Conservation (phyloP, 2,113 vertebrate genomes). For the Sebastes schlegelii region DNA sequence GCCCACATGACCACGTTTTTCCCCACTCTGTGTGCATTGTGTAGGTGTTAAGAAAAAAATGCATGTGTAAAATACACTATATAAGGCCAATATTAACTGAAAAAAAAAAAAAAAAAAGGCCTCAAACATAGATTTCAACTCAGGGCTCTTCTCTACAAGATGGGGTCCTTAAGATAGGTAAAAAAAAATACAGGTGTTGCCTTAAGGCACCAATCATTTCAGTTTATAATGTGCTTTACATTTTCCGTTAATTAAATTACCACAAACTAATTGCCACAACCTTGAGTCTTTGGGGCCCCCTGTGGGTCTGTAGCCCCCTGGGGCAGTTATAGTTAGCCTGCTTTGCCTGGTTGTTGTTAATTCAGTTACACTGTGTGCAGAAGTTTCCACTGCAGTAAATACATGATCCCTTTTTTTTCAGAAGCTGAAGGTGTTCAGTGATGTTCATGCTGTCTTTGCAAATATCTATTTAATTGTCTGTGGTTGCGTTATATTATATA, state of each 20-base stretch:
- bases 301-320: conserved; percentile 12
- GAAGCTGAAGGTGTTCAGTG: not conserved
- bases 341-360: conserved; percentile 9
- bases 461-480: not conserved
- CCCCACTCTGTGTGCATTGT: too few species aligned
- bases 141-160: too few species aligned
- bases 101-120: too few species aligned
- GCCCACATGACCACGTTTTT: too few species aligned
- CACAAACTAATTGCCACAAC: conserved; percentile 33
- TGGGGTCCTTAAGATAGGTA: too few species aligned
- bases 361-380: not conserved
- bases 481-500: not conserved
- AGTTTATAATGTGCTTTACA: not conserved
- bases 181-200: not conserved
- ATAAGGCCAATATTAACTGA: too few species aligned
- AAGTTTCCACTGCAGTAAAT: not conserved
- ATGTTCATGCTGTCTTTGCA: not conserved
- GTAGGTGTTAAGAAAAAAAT: too few species aligned
- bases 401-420: not conserved
- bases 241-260: conserved; percentile 53
- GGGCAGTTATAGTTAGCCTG: not conserved
- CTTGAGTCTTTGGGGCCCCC: not conserved
- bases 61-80: too few species aligned
- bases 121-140: too few species aligned
- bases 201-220: not conserved